Conservation (phyloP, 37 sponge, comb jelly and placozoan genomes). For the Crambe crambe region DNA sequence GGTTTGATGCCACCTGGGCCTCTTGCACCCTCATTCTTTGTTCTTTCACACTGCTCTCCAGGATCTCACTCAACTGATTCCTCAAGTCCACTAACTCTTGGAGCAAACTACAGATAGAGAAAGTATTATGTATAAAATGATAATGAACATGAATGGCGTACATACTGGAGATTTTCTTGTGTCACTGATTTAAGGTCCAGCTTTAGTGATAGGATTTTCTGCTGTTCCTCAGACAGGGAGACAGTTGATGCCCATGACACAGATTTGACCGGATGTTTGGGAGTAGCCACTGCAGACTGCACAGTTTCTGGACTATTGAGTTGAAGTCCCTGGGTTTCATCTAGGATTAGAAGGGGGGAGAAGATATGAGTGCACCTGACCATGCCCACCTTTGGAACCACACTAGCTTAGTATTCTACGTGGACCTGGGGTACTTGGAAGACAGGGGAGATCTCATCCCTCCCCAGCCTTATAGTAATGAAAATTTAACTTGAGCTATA, state of each 20-base stretch:
- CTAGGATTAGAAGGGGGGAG: no score
- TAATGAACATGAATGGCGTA: background rate
- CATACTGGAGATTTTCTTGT: conserved; percentile 2
- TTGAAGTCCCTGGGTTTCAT: background rate
- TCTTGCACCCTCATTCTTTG: background rate
- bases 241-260: conserved; percentile 17
- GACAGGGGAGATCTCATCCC: no score
- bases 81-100: conserved; percentile 29
- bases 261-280: conserved; percentile 6
- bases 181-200: background rate
- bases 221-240: background rate
- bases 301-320: no score
- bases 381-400: no score
- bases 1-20: background rate
- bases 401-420: no score
- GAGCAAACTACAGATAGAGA: conserved; percentile 6
- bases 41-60: background rate
- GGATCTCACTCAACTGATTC: conserved; percentile 22
- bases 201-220: conserved; percentile 1
- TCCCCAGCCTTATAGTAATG: no score
- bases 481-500: no score
- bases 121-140: background rate
- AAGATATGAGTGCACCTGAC: no score
- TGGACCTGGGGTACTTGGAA: no score
- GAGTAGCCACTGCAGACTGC: background rate